phyloP scores from a whole-genome alignment of 2,113 vertebrate genomes.

The Orientallactaga bullata region DNA sequence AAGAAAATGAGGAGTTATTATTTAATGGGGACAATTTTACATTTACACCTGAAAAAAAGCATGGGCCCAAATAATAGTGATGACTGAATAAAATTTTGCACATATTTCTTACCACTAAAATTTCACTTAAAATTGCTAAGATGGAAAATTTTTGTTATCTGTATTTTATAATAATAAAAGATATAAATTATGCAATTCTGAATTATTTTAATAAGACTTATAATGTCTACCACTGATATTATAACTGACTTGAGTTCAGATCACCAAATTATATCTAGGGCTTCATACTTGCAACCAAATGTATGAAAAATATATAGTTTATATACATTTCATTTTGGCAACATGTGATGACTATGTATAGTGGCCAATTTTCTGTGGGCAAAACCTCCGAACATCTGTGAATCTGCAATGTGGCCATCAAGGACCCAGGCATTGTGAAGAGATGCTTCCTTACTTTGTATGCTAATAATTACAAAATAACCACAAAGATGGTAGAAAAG shows the following conservation, averaged over 20 bases:
- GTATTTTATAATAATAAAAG: not conserved
- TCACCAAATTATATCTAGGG: not conserved
- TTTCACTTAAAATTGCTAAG: not conserved
- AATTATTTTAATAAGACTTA: slow-evolving; percentile 25
- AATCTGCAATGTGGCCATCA: not conserved
- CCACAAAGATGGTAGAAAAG: not conserved
- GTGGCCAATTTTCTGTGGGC: not conserved
- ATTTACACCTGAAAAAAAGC: not conserved
- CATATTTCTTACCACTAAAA: not conserved
- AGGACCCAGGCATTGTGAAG: not conserved
- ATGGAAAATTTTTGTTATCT: not conserved
- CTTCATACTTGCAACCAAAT: slow-evolving; percentile 27
- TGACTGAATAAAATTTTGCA: not conserved
- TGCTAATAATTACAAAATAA: not conserved
- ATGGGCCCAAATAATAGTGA: too few species aligned
- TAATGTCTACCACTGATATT: not conserved
- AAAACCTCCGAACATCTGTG: not conserved
- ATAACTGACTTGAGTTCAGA: not conserved
- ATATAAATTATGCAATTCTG: not conserved
- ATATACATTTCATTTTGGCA: not conserved
- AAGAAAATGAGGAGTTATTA: not conserved
- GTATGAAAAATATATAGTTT: not conserved
- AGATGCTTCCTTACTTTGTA: not conserved
- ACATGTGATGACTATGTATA: not conserved
- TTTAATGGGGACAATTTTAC: not conserved